Conservation (phyloP, 2,888 invertebrate species). For the Nymphalis urticae region DNA sequence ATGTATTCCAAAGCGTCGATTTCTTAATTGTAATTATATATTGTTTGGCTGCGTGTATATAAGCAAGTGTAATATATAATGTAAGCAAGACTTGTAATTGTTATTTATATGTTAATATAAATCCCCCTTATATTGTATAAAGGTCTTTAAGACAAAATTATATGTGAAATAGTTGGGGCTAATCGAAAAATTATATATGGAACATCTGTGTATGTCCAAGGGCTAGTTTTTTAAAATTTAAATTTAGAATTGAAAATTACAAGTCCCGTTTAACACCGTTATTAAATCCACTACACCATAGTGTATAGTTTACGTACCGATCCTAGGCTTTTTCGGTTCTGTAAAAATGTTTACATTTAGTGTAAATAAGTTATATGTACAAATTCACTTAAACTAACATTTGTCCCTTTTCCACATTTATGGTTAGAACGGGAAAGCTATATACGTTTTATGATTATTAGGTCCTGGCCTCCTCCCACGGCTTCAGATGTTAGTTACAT, state of each 20-base stretch:
- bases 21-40: not conserved
- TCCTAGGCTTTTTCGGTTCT: conserved; percentile 58
- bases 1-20: not conserved
- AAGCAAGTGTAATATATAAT: not conserved
- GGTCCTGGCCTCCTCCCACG: too few species aligned
- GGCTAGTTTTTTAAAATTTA: too few species aligned
- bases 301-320: conserved; percentile 54
- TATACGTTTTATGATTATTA: not conserved
- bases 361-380: not conserved
- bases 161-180: too few species aligned
- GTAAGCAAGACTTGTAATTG: conserved; percentile 5
- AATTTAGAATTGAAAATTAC: not conserved
- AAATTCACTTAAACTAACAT: not conserved
- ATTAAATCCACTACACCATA: conserved; percentile 17
- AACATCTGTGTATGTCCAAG: too few species aligned
- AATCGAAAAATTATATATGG: too few species aligned
- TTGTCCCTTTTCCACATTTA: not conserved
- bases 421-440: not conserved
- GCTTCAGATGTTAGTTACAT: too few species aligned
- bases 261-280: not conserved
- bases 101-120: conserved; percentile 2
- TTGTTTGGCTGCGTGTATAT: conserved; percentile 6
- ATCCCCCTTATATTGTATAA: too few species aligned
- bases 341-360: conserved; percentile 53
- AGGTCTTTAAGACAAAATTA: too few species aligned